phyloP scores from a whole-genome alignment of 2,113 vertebrate genomes.

The Pollachius pollachius region DNA sequence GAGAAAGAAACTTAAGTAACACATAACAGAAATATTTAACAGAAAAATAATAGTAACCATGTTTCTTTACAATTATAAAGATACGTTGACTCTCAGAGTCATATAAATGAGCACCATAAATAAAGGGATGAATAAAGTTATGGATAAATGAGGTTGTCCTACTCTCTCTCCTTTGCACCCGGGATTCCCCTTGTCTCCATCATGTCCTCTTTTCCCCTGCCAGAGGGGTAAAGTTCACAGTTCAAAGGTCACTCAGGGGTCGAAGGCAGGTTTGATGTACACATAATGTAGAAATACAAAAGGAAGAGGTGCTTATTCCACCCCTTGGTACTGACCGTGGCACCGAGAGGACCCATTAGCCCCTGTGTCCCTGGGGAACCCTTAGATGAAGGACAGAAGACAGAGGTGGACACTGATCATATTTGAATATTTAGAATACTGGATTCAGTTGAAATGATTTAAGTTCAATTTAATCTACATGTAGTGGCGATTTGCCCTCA shows the following conservation, averaged over 20 bases:
- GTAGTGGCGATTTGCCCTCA: too few relatives aligned
- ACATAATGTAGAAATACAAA: not conserved
- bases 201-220: constrained; percentile 74
- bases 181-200: constrained; percentile 76
- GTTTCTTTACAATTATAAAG: too few relatives aligned
- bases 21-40: too few relatives aligned
- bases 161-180: constrained; percentile 83
- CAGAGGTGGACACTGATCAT: not conserved
- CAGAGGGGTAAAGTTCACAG: constrained; percentile 8
- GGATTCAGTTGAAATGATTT: too few relatives aligned
- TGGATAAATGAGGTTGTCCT: constrained; percentile 27
- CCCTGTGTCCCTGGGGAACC: constrained; percentile 75
- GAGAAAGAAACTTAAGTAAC: too few relatives aligned
- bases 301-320: not conserved
- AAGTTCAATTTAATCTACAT: too few relatives aligned
- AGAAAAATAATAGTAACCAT: not conserved
- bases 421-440: too few relatives aligned
- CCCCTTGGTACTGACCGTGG: constrained; percentile 57
- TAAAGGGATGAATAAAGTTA: not conserved
- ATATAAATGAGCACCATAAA: not conserved
- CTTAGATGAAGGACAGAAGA: constrained; percentile 50
- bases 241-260: not conserved
- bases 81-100: too few relatives aligned
- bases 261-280: not conserved
- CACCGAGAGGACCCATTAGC: constrained; percentile 68